phyloP scores from a whole-genome alignment of 1,140 invertebrate genomes.

The Calliphora vicina region DNA sequence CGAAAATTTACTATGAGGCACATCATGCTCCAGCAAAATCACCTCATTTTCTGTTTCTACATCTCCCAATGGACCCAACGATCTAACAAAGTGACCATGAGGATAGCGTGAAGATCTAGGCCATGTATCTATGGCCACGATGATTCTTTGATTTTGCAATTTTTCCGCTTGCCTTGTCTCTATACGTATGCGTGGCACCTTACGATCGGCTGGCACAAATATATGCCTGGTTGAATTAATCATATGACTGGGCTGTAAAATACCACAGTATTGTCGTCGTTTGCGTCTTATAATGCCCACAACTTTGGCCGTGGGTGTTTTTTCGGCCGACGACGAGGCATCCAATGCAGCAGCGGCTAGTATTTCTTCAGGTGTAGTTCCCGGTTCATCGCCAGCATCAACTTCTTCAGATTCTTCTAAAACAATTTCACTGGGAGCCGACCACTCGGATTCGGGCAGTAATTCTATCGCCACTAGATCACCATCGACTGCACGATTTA shows the following conservation, averaged over 20 bases:
- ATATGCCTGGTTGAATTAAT: slow-evolving; percentile 79
- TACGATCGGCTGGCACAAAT: slow-evolving; percentile 89
- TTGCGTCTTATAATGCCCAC: slow-evolving; percentile 96
- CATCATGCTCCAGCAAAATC: slow-evolving; percentile 94
- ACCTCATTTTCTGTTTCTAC: slow-evolving; percentile 95
- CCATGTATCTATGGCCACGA: slow-evolving; percentile 94
- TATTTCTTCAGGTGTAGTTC: slow-evolving; percentile 60
- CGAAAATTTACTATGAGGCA: slow-evolving; percentile 94
- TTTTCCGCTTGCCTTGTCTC: slow-evolving; percentile 88
- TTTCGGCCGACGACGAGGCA: slow-evolving; percentile 45
- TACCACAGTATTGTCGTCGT: slow-evolving; percentile 97
- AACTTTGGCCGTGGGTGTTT: slow-evolving; percentile 81
- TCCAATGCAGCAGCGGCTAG: slow-evolving; percentile 19
- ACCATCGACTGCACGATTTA: slow-evolving; percentile 96
- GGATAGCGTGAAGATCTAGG: slow-evolving; percentile 80
- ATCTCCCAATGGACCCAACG: slow-evolving; percentile 81
- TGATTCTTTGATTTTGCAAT: slow-evolving; percentile 84
- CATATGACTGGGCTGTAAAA: slow-evolving; percentile 81
- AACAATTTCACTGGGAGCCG: slow-evolving; percentile 83
- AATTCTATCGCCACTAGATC: slow-evolving; percentile 94
- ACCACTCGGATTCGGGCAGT: slow-evolving; percentile 91
- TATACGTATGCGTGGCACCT: slow-evolving; percentile 90
- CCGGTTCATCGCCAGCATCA: slow-evolving; percentile 73
- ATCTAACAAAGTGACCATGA: slow-evolving; percentile 88
- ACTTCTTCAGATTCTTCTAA: slow-evolving; percentile 78